Base-by-base conservation (phyloP, 2,888 invertebrate genomes). In the Sphaerophoria taeniata region DNA sequence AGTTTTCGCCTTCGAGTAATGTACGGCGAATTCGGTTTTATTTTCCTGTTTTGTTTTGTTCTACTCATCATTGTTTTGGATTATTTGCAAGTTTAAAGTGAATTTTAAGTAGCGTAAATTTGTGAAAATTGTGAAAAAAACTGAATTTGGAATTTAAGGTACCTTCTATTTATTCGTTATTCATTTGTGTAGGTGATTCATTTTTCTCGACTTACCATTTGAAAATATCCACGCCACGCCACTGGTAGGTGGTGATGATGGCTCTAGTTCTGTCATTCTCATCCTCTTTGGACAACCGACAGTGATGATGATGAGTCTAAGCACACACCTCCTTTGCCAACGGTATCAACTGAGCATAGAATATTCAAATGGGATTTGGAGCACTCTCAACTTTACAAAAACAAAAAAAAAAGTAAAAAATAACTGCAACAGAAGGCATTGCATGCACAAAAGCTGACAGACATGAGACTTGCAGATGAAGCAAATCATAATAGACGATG, bases 401-500 rank as follows among this genome's bases (percentile, higher is more conserved):
- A 12, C 43, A 43, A 12, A 49, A 11, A 11, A 6, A n/a, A n/a
- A n/a, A n/a, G n/a, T n/a, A n/a, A n/a, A 39, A 31, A 0, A 33
- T n/a, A 36, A 36, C 6, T 39, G 61, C n/a, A 60, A 51, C 65
- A 51, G 58, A 43, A 43, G 63, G 58, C 24, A 24, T 24, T 70
- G 73, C 73, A 79, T 75, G 65, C 70, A 79, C 58, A 65, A 72
- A 39, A 72, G 63, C 65, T 55, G 71, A 70, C 80, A 84, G 84
- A 60, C 75, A 75, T 69, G 80, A 65, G 65, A 80, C 80, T 76
- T 76, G 55, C 80, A 80, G 80, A 75, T 80, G 75, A 84, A 69
- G 72, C 60, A 84, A 84, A 80, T 76, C 75, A 80, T 76, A 84
- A 80, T 76, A 75, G 70, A 80, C 75, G 84, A 72, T 84, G 80